Base-by-base conservation (phyloP, 2,888 invertebrate genomes). In the Griposia aprilina region DNA sequence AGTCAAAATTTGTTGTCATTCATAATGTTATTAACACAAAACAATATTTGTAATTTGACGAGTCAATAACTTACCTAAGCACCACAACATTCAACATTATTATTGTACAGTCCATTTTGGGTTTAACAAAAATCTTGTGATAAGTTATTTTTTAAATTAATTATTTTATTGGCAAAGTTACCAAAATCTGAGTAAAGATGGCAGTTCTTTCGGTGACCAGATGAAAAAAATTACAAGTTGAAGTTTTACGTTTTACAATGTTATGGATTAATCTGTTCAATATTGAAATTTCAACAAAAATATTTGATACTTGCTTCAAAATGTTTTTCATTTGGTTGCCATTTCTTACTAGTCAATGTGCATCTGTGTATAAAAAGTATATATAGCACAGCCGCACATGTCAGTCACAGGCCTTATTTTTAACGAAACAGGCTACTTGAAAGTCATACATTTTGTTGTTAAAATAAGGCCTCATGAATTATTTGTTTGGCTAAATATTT, bases 401-500 rank as follows among this genome's bases (percentile, higher is more conserved):
- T 71, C 74, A 73, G 48, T 82, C 45, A 70, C 57, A 62, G 85
- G 79, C 80, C 81, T 88, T 88, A 85, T 87, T 89, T 85, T 85
- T 60, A 52, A 74, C 59, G 50, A 63, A 52, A 41, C 11, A 65
- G 66, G 73, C 26, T 23, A 45, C 36, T 62, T 71, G 13, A n/a
- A n/a, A 45, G 20, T 60, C 20, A 41, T 2, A 11, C 20, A 59
- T 68, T 57, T 66, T 62, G 65, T 66, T 80, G 78, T 72, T 81
- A 26, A 88, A 89, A 72, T 83, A 83, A 82, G 85, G 80, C 79
- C 78, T 76, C 65, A 74, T 50, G 70, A 83, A 81, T 83, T 80
- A 86, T 88, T 88, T 90, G 88, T 90, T 90, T 88, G 90, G 90
- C 90, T 87, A 88, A 90, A 88, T 87, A 89, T 90, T 80, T 84